phyloP scores from a whole-genome alignment of 2,888 invertebrate species.

The Sisyra nigra region DNA sequence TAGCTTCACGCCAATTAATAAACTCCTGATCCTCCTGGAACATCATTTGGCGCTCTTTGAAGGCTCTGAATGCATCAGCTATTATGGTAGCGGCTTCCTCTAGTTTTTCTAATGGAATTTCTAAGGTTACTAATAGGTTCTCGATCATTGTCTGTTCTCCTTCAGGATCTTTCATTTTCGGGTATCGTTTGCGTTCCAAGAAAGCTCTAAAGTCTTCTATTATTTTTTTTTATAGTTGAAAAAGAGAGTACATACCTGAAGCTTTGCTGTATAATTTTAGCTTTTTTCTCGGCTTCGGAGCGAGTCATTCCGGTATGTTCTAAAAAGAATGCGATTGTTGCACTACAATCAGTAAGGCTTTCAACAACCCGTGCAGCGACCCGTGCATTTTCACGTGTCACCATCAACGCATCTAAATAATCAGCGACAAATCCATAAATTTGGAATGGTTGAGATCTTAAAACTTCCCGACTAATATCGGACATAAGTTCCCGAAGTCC shows the following conservation, averaged over 20 bases:
- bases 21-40: constrained; percentile 16
- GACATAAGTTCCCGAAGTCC: constrained; percentile 52
- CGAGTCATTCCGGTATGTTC: constrained; percentile 19
- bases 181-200: constrained; percentile 8
- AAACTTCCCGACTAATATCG: constrained; percentile 57
- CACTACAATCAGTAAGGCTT: constrained; percentile 21
- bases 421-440: constrained; percentile 49
- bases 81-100: constrained; percentile 16
- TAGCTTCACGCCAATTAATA: constrained; percentile 26
- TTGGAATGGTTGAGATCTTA: constrained; percentile 47
- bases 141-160: constrained; percentile 18
- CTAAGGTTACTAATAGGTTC: constrained; percentile 17
- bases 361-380: constrained; percentile 24
- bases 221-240: not conserved
- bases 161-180: constrained; percentile 4
- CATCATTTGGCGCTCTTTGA: constrained; percentile 14
- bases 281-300: constrained; percentile 20
- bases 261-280: constrained; percentile 20
- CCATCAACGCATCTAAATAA: constrained; percentile 46
- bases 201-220: constrained; percentile 4
- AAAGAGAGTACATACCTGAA: constrained; percentile 15
- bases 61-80: not conserved
- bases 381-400: constrained; percentile 41
- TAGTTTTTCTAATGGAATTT: constrained; percentile 12
- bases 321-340: constrained; percentile 21